Conservation (phyloP, 2,888 invertebrate genomes). For the Hyposoter dolosus region DNA sequence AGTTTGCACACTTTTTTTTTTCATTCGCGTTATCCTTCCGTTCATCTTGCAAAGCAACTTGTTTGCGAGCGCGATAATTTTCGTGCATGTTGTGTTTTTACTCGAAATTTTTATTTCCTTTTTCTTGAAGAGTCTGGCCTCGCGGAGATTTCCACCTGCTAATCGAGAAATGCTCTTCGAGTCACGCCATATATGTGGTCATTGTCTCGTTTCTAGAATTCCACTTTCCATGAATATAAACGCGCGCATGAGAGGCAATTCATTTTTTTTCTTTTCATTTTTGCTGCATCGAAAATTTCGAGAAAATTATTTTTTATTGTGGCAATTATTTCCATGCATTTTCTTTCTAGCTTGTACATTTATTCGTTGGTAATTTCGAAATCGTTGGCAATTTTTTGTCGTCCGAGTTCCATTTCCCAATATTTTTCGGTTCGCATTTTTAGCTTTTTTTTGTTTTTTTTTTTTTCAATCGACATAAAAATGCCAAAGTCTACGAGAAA, state of each 20-base stretch:
- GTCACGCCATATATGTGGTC: constrained; percentile 11
- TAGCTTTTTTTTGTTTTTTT: not conserved
- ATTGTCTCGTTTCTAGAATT: constrained; percentile 31
- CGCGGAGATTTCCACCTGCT: constrained; percentile 21
- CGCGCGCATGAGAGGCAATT: constrained; percentile 4
- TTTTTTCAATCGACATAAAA: not conserved
- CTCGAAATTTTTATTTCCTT: not conserved
- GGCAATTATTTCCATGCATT: not conserved
- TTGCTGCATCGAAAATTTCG: not conserved
- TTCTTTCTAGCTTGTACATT: not conserved
- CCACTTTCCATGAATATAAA: not conserved
- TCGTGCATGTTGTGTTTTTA: constrained; percentile 4
- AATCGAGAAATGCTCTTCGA: not conserved
- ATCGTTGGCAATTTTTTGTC: not conserved
- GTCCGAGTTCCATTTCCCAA: not conserved
- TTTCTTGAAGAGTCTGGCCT: constrained; percentile 3
- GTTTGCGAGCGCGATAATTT: constrained; percentile 3
- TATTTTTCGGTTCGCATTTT: not conserved
- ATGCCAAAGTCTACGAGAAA: not conserved
- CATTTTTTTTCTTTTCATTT: not conserved
- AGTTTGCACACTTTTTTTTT: constrained; percentile 13
- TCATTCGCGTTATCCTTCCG: not conserved
- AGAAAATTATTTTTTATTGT: not conserved
- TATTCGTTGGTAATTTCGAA: not conserved
- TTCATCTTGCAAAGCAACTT: not conserved